These are phyloP conservation scores for Bos javanicus DNA, from an alignment of 2,113 vertebrate genomes.

Conservation along the genomic window DNA sequence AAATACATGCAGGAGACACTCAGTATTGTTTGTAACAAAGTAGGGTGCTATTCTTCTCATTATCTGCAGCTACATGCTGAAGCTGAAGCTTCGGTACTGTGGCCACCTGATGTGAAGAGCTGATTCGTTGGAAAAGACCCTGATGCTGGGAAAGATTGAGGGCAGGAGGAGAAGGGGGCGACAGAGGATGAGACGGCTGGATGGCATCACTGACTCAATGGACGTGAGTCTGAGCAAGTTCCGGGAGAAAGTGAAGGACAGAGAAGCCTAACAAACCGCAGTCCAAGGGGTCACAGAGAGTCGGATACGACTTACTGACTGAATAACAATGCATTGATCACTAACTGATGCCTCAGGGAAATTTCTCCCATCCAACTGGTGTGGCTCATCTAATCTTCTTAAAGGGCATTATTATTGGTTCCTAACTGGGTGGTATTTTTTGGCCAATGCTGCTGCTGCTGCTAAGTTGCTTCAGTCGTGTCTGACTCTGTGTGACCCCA, in stretches of 20 bases:
- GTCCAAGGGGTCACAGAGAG: neutral
- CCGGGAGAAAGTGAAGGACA: neutral
- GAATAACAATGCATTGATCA: neutral
- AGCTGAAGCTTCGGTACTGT: neutral
- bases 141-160: neutral
- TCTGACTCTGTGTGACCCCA: too few relatives aligned
- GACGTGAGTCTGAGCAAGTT: neutral
- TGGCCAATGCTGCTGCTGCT: neutral
- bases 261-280: neutral
- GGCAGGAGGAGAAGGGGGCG: neutral
- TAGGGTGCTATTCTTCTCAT: neutral
- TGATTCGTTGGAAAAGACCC: neutral
- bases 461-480: too few relatives aligned
- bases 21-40: neutral
- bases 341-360: neutral
- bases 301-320: neutral
- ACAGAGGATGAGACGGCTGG: neutral
- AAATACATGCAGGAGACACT: neutral
- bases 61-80: neutral
- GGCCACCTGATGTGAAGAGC: neutral
- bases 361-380: too few relatives aligned
- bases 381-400: too few relatives aligned
- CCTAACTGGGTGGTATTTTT: too few relatives aligned
- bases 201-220: neutral
- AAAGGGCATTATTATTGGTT: too few relatives aligned